Evolutionary conservation across 1,140 invertebrate species (phyloP).

Genomic region (Whitmania pigra): DNA sequence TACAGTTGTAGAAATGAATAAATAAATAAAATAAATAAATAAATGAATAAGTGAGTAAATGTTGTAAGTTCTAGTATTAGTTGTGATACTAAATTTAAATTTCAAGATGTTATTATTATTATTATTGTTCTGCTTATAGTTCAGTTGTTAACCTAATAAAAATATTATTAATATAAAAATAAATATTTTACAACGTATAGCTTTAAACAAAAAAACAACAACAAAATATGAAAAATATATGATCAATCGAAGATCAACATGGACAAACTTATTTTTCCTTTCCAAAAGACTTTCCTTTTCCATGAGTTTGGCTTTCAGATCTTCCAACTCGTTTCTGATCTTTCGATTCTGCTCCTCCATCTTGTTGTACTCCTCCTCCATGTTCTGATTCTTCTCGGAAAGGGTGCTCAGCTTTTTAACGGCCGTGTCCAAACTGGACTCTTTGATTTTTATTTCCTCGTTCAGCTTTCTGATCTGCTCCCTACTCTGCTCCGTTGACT

Average conservation of each 20-base stretch:
- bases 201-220: background rate
- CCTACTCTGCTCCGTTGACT: background rate
- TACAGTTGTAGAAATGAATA: too few species aligned
- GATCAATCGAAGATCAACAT: too few species aligned
- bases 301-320: background rate
- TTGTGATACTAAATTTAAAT: background rate
- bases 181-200: background rate
- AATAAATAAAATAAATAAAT: too few species aligned
- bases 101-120: background rate
- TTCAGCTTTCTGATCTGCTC: conserved; percentile 12
- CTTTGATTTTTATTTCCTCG: conserved; percentile 13
- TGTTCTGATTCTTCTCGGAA: background rate
- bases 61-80: background rate
- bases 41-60: background rate
- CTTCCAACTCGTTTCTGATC: background rate
- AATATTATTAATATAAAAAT: too few species aligned
- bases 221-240: too few species aligned
- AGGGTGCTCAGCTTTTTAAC: background rate
- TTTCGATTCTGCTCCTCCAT: conserved; percentile 5
- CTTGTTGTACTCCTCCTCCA: background rate
- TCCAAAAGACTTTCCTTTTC: conserved; percentile 7
- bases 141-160: too few species aligned
- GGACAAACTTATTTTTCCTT: background rate
- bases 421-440: background rate
- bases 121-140: too few species aligned